phyloP scores from a whole-genome alignment of 2,113 vertebrate species.

The Syrmaticus mikado region DNA sequence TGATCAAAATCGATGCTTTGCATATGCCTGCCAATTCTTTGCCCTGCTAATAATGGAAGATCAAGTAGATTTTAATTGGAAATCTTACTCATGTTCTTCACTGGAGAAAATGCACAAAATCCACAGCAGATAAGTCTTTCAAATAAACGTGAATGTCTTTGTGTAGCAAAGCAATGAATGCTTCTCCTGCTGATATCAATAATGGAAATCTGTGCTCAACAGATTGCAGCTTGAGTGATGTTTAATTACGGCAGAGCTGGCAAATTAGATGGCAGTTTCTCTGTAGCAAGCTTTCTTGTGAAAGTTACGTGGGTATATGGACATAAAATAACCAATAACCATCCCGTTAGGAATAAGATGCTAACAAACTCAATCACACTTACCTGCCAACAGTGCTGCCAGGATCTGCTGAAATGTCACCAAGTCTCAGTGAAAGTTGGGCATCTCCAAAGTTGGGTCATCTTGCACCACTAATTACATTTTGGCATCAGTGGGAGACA shows the following conservation, averaged over 20 bases:
- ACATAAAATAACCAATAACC: neutral
- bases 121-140: neutral
- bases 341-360: neutral
- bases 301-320: neutral
- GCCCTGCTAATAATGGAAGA: neutral
- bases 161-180: neutral
- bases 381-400: rapidly evolving
- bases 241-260: constrained; percentile 22
- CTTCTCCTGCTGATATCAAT: neutral
- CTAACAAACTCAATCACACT: neutral
- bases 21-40: neutral
- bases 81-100: neutral
- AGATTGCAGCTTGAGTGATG: neutral
- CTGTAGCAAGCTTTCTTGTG: neutral
- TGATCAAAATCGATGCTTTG: neutral
- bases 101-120: neutral
- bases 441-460: neutral
- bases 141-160: neutral
- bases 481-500: neutral
- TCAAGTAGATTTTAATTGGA: neutral
- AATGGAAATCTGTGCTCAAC: neutral
- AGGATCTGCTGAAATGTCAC: neutral
- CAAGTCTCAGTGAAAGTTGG: rapidly evolving
- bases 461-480: rapidly evolving
- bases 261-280: neutral